Evolutionary conservation across 2,113 vertebrate genomes (phyloP).

Genomic region (Platycercus adscitus): DNA sequence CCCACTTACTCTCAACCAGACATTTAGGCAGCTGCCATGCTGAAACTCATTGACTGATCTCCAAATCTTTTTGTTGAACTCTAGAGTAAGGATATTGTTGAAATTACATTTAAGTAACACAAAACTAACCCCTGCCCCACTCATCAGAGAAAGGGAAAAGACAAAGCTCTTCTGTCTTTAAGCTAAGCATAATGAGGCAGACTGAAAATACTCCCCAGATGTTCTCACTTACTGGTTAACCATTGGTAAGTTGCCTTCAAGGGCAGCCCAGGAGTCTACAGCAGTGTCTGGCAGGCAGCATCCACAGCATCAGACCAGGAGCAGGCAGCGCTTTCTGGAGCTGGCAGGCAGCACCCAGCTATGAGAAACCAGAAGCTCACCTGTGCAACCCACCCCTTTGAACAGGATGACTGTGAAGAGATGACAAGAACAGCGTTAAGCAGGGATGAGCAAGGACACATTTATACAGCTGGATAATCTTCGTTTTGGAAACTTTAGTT

Average conservation of each 20-base stretch:
- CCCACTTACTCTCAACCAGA: not conserved
- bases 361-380: not conserved
- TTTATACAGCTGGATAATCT: not conserved
- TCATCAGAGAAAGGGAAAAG: not conserved
- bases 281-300: not conserved
- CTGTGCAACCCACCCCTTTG: not conserved
- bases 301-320: not conserved
- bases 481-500: not conserved
- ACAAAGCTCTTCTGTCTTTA: conserved; percentile 8
- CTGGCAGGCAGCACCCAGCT: not conserved
- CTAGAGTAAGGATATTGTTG: not conserved
- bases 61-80: not conserved
- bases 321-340: not conserved
- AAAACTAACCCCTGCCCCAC: not conserved
- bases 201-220: conserved; percentile 16
- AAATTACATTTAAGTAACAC: not conserved
- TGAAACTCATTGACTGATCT: not conserved
- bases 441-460: not conserved
- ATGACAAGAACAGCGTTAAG: not conserved
- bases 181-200: not conserved
- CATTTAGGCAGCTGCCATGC: not conserved
- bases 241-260: not conserved
- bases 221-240: conserved; percentile 53
- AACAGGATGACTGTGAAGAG: not conserved
- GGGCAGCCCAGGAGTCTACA: not conserved